These are phyloP conservation scores for Lacanobia oleracea DNA, from an alignment of 2,888 invertebrate genomes.

Conservation along the genomic window DNA sequence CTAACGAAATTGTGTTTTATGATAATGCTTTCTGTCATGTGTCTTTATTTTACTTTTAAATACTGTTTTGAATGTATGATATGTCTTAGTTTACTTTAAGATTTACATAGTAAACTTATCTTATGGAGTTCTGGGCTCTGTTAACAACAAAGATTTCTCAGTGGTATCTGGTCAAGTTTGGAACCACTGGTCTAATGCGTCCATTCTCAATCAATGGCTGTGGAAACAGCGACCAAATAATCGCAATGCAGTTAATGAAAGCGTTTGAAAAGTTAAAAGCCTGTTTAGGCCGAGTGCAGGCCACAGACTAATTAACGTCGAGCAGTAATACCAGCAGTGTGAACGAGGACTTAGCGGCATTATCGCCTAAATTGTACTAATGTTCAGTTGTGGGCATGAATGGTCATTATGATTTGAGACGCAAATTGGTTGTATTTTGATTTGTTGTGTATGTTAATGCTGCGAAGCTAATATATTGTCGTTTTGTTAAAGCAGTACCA, in stretches of 20 bases:
- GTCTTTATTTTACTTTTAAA: no score
- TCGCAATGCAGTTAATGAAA: conserved; percentile 84
- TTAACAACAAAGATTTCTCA: no score
- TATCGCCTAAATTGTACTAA: conserved; percentile 89
- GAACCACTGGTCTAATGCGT: conserved; percentile 63
- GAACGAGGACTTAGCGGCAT: conserved; percentile 87
- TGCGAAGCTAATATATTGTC: conserved; percentile 9
- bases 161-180: no score
- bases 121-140: no score
- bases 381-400: conserved; percentile 83
- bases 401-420: conserved; percentile 77
- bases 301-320: conserved; percentile 85
- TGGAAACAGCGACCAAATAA: conserved; percentile 79
- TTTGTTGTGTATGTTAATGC: conserved; percentile 18
- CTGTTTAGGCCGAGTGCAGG: conserved; percentile 79
- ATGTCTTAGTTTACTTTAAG: no score
- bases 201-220: conserved; percentile 81
- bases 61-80: no score
- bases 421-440: conserved; percentile 64
- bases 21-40: no score
- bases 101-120: no score
- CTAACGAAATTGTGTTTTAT: no score
- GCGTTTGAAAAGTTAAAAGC: conserved; percentile 90
- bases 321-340: conserved; percentile 81
- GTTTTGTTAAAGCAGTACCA: neutral